Conservation (phyloP, 2,888 invertebrate species). For the Phortica okadai region DNA sequence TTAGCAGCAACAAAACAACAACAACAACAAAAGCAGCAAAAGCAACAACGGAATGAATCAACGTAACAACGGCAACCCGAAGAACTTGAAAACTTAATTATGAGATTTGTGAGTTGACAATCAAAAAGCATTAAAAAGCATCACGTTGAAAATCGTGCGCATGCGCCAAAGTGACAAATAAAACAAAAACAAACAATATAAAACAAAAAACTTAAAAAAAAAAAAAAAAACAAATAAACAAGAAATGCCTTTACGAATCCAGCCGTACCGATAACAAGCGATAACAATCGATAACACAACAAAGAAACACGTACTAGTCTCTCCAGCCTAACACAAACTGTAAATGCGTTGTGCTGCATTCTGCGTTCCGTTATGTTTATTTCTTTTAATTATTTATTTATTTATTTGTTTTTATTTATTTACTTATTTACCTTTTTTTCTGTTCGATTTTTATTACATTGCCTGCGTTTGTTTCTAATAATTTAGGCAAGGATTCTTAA, state of each 20-base stretch:
- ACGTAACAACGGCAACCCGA: not conserved
- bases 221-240: conserved; percentile 42
- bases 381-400: conserved; percentile 29
- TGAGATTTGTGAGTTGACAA: conserved; percentile 26
- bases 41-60: conserved; percentile 7
- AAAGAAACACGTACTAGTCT: not conserved
- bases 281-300: conserved; percentile 1
- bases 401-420: conserved; percentile 34
- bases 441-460: not conserved
- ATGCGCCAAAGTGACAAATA: conserved; percentile 29
- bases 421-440: conserved; percentile 24
- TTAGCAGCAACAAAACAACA: conserved; percentile 19
- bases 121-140: conserved; percentile 3
- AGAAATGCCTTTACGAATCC: not conserved
- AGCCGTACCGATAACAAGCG: conserved; percentile 17
- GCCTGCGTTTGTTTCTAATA: conserved; percentile 47
- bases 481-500: not conserved
- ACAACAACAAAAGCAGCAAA: not conserved
- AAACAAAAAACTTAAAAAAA: conserved; percentile 41
- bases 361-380: not conserved
- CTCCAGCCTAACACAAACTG: conserved; percentile 20
- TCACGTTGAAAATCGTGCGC: conserved; percentile 9
- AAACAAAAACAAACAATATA: conserved; percentile 35
- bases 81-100: not conserved
- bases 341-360: conserved; percentile 28